These are phyloP conservation scores for Acyrthosiphon pisum DNA, from an alignment of 1,140 invertebrate genomes.

Conservation along the genomic window DNA sequence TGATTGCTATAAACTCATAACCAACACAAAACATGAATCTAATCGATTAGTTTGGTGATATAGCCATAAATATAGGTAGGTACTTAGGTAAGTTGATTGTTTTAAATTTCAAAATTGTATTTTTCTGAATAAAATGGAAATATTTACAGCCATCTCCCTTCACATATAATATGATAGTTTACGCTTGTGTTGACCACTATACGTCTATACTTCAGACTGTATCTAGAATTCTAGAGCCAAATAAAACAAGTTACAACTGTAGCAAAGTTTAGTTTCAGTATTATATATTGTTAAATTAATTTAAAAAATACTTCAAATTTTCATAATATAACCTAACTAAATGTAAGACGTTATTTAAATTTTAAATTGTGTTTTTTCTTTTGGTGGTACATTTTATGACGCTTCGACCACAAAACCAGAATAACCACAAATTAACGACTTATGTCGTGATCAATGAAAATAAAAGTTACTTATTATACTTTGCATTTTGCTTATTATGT, in stretches of 20 bases:
- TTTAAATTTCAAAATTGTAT: too few species aligned
- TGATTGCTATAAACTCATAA: background rate
- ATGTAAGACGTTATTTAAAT: background rate
- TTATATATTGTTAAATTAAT: background rate
- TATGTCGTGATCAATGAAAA: constrained; percentile 36
- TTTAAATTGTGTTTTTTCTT: background rate
- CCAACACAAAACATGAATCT: background rate
- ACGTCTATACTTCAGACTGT: too few species aligned
- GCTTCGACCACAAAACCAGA: background rate
- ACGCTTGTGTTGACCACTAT: too few species aligned
- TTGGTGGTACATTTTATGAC: background rate
- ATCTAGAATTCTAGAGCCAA: too few species aligned
- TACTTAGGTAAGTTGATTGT: too few species aligned
- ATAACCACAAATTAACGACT: background rate
- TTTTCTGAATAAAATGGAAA: too few species aligned
- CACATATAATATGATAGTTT: too few species aligned
- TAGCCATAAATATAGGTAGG: too few species aligned
- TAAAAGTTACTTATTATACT: constrained; percentile 13
- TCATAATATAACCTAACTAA: too few species aligned
- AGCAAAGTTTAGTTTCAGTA: background rate
- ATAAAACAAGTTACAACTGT: too few species aligned
- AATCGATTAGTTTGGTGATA: background rate
- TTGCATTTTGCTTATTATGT: constrained; percentile 40
- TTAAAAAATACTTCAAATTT: background rate
- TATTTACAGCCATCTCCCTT: too few species aligned